Base-by-base conservation (phyloP, 1,140 invertebrate species). In the Drosophila seguyi region DNA sequence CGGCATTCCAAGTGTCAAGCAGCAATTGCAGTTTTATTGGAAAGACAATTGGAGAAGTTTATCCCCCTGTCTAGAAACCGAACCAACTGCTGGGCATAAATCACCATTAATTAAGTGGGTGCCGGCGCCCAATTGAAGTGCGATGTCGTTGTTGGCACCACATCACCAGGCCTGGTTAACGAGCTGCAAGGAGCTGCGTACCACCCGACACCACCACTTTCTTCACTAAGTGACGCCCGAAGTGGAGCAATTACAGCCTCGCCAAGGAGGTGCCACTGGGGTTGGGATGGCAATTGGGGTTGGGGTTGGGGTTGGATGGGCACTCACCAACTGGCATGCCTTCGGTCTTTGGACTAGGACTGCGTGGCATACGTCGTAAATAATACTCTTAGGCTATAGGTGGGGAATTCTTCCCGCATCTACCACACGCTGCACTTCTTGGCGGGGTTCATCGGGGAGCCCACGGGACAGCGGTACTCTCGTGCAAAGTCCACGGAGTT, bases 401-500 rank as follows among this genome's bases (percentile, higher is more conserved):
- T 44, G 27, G 18, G 41, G 6, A 20, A 5, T 3, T 5, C 31
- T 11, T 27, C 10, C 8, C 2, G 36, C 34, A n/a, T 31, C 79
- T 91, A 92, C 91, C 91, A 92, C 4, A 92, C 91, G 50, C 98
- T 93, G 93, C 97, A 98, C 93, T 98, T 98, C 56, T 96, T 95
- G 4, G 86, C 57, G 1, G 97, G 97, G 93, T 98, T 98, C 97
- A 98, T 98, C 11, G 95, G 94, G 39, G 95, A 94, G 25, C 95
- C 95, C 4, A 93, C 66, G 0, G 95, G 95, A 87, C 97, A 97
- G 14, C 94, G 94, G 81, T 94, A 97, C 7, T 95, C 96, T 68
- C 94, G 93, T 0, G 97, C 94, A 92, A 98, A 98, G 62, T 98
- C 97, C 45, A 94, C 92, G 4, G 96, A 97, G 92, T 98, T 98